phyloP scores from a whole-genome alignment of 2,888 invertebrate genomes.

The Tenthredo distinguenda region DNA sequence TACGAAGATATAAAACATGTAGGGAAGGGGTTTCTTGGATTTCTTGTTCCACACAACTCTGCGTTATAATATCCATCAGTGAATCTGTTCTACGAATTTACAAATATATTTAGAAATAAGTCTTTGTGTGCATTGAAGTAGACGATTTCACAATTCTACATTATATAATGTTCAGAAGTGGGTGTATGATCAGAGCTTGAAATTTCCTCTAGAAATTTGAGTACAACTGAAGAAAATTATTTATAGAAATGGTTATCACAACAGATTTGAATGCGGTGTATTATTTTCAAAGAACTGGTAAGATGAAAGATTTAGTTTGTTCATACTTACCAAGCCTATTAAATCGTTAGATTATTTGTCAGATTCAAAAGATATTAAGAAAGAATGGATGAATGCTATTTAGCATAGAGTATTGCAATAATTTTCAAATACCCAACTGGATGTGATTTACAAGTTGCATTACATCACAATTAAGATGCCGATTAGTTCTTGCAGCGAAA shows the following conservation, averaged over 20 bases:
- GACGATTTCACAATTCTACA: neutral
- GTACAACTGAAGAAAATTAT: neutral
- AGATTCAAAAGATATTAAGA: constrained; percentile 58
- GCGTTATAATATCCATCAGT: neutral
- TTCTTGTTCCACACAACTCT: neutral
- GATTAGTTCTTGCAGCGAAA: neutral
- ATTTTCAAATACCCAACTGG: neutral
- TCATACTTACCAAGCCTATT: constrained; percentile 60
- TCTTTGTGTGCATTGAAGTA: neutral
- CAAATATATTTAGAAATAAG: neutral
- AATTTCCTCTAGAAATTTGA: neutral
- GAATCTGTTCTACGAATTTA: neutral
- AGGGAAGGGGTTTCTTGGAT: neutral
- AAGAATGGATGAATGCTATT: constrained; percentile 19
- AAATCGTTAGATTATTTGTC: constrained; percentile 58
- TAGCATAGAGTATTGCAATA: constrained; percentile 1
- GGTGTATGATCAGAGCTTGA: neutral
- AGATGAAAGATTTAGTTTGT: constrained; percentile 56
- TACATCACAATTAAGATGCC: neutral
- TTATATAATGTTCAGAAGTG: neutral
- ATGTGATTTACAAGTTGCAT: neutral
- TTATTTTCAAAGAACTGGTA: constrained; percentile 52
- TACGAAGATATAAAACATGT: neutral
- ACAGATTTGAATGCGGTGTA: neutral
- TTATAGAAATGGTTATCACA: neutral